phyloP scores from a whole-genome alignment of 2,113 vertebrate genomes.

The Clupea harengus region DNA sequence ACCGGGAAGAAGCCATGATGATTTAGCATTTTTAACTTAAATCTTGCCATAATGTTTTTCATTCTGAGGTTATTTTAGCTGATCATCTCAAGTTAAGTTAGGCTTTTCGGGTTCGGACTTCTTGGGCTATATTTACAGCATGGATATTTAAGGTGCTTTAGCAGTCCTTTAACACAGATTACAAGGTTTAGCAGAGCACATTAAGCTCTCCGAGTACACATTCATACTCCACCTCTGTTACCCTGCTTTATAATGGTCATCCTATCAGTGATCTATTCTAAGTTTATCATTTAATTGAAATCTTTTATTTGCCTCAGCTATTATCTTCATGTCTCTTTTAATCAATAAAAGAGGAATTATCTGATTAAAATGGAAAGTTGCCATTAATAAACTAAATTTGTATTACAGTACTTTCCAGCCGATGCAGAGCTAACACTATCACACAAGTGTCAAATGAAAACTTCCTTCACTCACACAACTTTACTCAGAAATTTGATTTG shows the following conservation, averaged over 20 bases:
- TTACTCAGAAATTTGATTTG: no score
- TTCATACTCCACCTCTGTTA: neutral
- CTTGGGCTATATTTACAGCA: no score
- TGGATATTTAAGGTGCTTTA: neutral
- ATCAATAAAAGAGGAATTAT: neutral
- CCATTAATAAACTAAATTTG: neutral
- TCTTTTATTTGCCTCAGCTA: neutral
- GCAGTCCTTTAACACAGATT: neutral
- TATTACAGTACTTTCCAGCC: neutral
- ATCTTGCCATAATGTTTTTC: neutral
- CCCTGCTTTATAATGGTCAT: neutral
- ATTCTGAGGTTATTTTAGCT: neutral
- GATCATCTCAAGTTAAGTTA: neutral
- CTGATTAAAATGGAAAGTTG: neutral
- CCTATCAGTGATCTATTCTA: neutral
- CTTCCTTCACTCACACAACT: neutral
- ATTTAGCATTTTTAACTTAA: neutral
- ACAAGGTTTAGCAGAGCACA: neutral
- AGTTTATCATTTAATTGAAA: neutral
- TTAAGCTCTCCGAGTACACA: neutral
- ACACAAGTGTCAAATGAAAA: neutral
- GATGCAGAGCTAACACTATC: neutral
- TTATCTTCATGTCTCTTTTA: neutral
- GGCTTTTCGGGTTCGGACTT: neutral
- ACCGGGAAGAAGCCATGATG: neutral